Conservation (phyloP, 2,113 vertebrate genomes). For the Lycaon pictus region DNA sequence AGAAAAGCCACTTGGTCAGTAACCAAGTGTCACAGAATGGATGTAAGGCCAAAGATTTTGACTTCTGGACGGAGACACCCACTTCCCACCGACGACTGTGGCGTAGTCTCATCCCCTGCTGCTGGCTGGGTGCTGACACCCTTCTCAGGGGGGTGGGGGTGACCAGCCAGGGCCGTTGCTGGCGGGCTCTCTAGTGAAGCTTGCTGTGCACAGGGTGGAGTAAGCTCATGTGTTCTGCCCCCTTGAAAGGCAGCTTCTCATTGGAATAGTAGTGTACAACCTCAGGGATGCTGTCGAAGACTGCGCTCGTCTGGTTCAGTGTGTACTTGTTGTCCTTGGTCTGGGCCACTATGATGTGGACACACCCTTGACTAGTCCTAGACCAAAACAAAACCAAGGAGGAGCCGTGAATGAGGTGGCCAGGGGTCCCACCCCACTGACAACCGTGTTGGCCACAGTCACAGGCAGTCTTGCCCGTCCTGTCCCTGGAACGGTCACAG, state of each 20-base stretch:
- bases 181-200: slow-evolving; percentile 70
- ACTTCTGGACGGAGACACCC: not conserved
- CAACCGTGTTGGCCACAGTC: not conserved
- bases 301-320: slow-evolving; percentile 94
- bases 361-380: slow-evolving; percentile 97
- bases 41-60: not conserved
- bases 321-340: slow-evolving; percentile 96
- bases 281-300: slow-evolving; percentile 94
- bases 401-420: not conserved
- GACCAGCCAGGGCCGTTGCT: not conserved
- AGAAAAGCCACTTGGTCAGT: not conserved
- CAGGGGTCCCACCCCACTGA: not conserved
- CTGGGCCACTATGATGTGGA: slow-evolving; percentile 98
- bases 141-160: not conserved
- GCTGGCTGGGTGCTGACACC: not conserved
- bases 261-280: slow-evolving; percentile 95
- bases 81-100: not conserved
- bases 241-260: slow-evolving; percentile 96
- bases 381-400: not conserved
- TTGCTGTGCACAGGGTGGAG: slow-evolving; percentile 92
- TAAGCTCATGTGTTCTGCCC: slow-evolving; percentile 96
- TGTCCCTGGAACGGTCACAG: not conserved
- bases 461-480: too few relatives aligned
- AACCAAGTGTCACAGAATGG: not conserved
- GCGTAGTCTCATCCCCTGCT: not conserved